Percentiles rank a stretch among this genome's conserved stretches.
Evolutionary conservation across 2,113 vertebrate genomes (phyloP).

Genomic region (Brienomyrus longianalis): DNA sequence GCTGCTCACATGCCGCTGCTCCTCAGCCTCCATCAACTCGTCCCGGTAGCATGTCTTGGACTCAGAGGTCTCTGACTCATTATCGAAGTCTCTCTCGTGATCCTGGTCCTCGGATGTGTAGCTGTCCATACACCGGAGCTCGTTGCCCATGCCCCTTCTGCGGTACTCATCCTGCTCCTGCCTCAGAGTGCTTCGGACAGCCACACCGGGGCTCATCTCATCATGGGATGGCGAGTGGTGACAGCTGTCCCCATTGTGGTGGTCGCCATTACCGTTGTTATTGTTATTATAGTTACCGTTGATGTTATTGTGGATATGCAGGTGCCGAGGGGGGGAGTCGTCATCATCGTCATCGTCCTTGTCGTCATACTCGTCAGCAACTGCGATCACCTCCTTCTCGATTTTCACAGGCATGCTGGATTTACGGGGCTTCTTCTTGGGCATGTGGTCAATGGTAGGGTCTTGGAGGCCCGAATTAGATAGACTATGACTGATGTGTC

Average conservation of each 20-base stretch:
- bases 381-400: conserved; percentile 93
- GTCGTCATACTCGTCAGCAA: conserved; percentile 90
- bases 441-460: conserved; percentile 72
- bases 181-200: conserved; percentile 83
- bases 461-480: conserved; percentile 64
- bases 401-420: conserved; percentile 99
- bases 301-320: conserved; percentile 59
- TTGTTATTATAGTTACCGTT: conserved; percentile 77
- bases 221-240: conserved; percentile 90
- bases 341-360: conserved; percentile 81
- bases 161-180: conserved; percentile 67
- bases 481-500: conserved; percentile 59
- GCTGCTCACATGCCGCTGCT: conserved; percentile 44
- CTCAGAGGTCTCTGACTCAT: conserved; percentile 92
- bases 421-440: conserved; percentile 97
- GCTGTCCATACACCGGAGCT: conserved; percentile 84
- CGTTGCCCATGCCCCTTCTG: conserved; percentile 69
- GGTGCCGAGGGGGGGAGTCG: conserved; percentile 48
- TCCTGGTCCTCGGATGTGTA: conserved; percentile 97
- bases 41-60: conserved; percentile 79
- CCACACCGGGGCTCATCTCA: conserved; percentile 87
- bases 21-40: conserved; percentile 85
- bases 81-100: conserved; percentile 94
- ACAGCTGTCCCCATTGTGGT: conserved; percentile 79
- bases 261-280: conserved; percentile 63